Evolutionary conservation across 2,888 invertebrate genomes (phyloP), one percentile per base, ranked within the genome.

Genomic region (Siphlonurus alternatus): DNA sequence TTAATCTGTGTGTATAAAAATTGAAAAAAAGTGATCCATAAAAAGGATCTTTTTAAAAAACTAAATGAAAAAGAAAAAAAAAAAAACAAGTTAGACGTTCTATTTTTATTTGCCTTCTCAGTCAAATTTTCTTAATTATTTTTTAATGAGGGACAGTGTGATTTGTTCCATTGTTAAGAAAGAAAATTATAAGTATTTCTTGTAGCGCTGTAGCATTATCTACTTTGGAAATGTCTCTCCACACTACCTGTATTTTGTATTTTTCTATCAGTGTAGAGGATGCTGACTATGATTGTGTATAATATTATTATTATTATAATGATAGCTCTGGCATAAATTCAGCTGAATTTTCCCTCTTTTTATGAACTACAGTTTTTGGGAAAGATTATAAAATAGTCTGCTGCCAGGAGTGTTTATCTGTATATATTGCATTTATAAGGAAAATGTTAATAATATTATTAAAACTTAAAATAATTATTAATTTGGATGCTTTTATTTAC

Each of bases 201-300:
- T 38, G 59, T 59, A 63, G 63, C 5, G 38, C 38, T 38, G 38
- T 38, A 38, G 38, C 38, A 38, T 38, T 63, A 56, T 63, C 56
- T 59, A 63, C 22, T 63, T 63, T 63, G 59, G 59, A 63, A 59
- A 63, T 38, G 59, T 64, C 61, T 64, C 64, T 64, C 64, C 64
- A 64, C 64, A 64, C 54, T 61, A 64, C 61, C 64, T 64, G 64
- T 64, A 64, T 64, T 64, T 64, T 64, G 64, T 64, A 64, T 64
- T 64, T 64, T 64, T 64, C 64, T 64, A 64, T 64, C 60, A 61
- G 61, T 64, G 64, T 64, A 64, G 64, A 64, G 54, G 54, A 64
- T 61, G 60, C 61, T 64, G 64, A 38, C 38, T 38, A 38, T 38
- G 38, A 38, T 38, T 38, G 38, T 38, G 38, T 38, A 38, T 38